Conservation (phyloP, 2,888 invertebrate species). For the Palloptera scutellata region DNA sequence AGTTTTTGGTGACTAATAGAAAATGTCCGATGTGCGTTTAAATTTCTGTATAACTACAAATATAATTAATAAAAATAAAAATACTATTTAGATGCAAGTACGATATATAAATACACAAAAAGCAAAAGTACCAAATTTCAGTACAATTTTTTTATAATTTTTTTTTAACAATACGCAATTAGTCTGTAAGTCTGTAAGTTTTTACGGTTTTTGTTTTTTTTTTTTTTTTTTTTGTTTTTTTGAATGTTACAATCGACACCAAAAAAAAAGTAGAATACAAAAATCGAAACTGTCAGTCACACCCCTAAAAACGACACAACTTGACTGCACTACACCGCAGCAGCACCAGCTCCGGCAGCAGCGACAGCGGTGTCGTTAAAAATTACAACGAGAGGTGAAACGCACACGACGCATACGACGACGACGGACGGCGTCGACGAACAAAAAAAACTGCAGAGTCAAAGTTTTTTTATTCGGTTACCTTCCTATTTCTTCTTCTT, state of each 20-base stretch:
- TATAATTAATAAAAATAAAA: no score
- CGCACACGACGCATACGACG: background rate
- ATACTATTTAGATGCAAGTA: no score
- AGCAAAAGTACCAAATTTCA: background rate
- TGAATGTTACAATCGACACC: background rate
- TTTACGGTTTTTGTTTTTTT: background rate
- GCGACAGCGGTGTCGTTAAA: no score
- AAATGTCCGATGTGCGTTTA: no score
- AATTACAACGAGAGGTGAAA: no score
- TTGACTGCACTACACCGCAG: constrained; percentile 18
- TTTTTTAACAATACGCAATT: background rate
- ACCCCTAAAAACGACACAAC: constrained; percentile 31
- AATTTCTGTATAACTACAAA: no score
- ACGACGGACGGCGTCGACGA: background rate
- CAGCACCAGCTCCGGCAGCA: no score
- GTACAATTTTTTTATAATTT: constrained; percentile 4
- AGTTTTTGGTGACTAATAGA: no score
- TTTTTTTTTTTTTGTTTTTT: constrained; percentile 7
- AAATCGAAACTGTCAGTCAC: constrained; percentile 33
- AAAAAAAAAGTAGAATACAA: constrained; percentile 14
- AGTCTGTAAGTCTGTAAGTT: background rate
- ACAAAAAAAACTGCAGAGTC: constrained; percentile 15
- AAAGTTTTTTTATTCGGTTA: background rate
- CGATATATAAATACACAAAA: no score
- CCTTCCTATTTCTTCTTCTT: constrained; percentile 1